phyloP scores from a whole-genome alignment of 2,888 invertebrate species.

The Amaurobius ferox region DNA sequence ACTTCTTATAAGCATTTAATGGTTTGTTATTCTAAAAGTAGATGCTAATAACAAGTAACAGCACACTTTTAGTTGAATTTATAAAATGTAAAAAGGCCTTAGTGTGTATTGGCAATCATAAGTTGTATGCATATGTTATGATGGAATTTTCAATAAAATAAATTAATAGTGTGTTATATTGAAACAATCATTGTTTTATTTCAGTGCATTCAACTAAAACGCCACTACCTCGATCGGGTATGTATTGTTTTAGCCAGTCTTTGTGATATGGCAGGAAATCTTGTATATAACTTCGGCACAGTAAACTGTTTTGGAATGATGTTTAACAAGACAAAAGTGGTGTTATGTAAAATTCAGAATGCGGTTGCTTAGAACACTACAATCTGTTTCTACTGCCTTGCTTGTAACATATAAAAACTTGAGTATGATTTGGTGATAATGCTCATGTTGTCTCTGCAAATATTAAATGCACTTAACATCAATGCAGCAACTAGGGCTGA shows the following conservation, averaged over 20 bases:
- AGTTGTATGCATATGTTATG: too few relatives aligned
- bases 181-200: too few relatives aligned
- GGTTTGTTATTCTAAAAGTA: too few relatives aligned
- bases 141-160: too few relatives aligned
- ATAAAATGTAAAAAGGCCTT: too few relatives aligned
- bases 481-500: background rate
- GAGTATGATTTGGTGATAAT: constrained; percentile 1
- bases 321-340: background rate
- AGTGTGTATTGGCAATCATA: too few relatives aligned
- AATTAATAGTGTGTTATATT: too few relatives aligned
- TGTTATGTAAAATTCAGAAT: background rate
- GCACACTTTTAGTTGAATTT: too few relatives aligned
- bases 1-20: too few relatives aligned
- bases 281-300: background rate
- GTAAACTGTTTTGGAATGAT: background rate
- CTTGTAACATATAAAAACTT: background rate
- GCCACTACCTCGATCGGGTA: background rate
- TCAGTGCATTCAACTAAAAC: background rate
- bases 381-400: background rate
- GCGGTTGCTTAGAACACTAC: background rate
- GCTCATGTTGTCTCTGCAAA: background rate
- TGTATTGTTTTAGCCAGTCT: background rate
- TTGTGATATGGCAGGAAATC: constrained; percentile 10
- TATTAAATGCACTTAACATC: constrained; percentile 10
- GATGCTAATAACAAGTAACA: too few relatives aligned